Evolutionary conservation across 2,113 vertebrate species (phyloP), one percentile per base, ranked within the genome.

Genomic region (Acinonyx jubatus): DNA sequence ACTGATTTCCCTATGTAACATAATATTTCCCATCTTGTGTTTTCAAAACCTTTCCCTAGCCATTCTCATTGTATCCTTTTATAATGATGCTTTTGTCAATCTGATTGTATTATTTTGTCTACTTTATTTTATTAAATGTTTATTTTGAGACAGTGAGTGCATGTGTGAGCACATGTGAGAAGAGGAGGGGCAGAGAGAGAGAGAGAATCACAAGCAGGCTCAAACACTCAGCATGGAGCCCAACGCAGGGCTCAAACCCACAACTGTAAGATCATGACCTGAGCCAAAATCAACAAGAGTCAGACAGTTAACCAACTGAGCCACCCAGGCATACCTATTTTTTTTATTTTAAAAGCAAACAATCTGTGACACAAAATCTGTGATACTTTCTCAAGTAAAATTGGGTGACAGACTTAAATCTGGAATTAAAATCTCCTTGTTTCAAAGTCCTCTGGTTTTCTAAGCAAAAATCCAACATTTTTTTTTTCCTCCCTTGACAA

Each of bases 331-430:
- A 23, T 21, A 19, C 57, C 21, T 61, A 23, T 3, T 61, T 23
- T 61, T 50, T 50, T 89, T 92, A 50, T 68, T 91, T 97, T 89
- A 57, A 95, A 97, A 88, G n/a, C 31, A 95, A 90, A 21, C 11
- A 89, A 69, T 96, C n/a, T 33, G 16, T 78, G 27, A 82, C 13
- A 63, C 31, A 5, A 74, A 82, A 50, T 95, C n/a, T 31, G 23
- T 82, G 36, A 85, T 11, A 63, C 19, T 78, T 96, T 14, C 15
- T 88, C 33, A 86, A 74, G 7, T 84, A 61, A 90, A 92, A 71
- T 71, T n/a, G 16, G 78, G 15, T 18, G 11, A 71, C 19, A 88
- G 9, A 50, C 63, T 83, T 63, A 97, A 97, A 74, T 52, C 21
- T 55, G 1, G 31, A 94, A n/a, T 71, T 89, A 50, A 93, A 85